Evolutionary conservation across 2,888 invertebrate species (phyloP).

Genomic region (Drosophila koepferae): DNA sequence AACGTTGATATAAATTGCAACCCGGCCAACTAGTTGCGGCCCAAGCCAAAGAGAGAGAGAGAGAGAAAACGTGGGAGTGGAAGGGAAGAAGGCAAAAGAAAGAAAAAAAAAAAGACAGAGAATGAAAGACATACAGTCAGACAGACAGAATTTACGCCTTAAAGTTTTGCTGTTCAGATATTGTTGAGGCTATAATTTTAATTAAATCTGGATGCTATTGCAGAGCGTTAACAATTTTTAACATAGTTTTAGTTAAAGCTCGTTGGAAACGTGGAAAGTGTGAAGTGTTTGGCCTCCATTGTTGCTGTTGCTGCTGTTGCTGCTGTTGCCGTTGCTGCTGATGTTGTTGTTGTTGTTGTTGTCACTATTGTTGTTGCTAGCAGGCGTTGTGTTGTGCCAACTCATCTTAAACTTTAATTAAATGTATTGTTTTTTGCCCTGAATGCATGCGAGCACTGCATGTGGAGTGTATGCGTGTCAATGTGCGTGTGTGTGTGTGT

Average conservation of each 20-base stretch:
- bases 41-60: conserved; percentile 4
- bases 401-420: conserved; percentile 79
- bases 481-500: conserved; percentile 2
- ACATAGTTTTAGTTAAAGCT: conserved; percentile 60
- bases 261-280: conserved; percentile 29
- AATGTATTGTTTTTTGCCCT: conserved; percentile 75
- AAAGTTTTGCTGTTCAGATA: conserved; percentile 67
- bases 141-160: conserved; percentile 68
- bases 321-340: not conserved
- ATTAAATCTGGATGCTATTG: conserved; percentile 66
- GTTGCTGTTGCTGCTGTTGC: conserved; percentile 1
- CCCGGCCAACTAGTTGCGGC: conserved; percentile 28
- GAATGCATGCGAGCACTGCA: conserved; percentile 14
- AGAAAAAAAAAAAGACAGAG: not conserved
- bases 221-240: conserved; percentile 65
- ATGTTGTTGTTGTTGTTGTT: conserved; percentile 6
- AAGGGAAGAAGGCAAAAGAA: not conserved
- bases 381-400: conserved; percentile 54
- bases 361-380: conserved; percentile 14
- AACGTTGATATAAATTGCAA: conserved; percentile 64
- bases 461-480: conserved; percentile 8
- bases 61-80: not conserved
- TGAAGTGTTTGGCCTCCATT: conserved; percentile 39
- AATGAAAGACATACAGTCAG: conserved; percentile 25
- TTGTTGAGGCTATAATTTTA: conserved; percentile 76